Percentiles rank a stretch among this genome's conserved stretches.
phyloP scores from a whole-genome alignment of 2,113 vertebrate genomes.

The Mirza zaza region DNA sequence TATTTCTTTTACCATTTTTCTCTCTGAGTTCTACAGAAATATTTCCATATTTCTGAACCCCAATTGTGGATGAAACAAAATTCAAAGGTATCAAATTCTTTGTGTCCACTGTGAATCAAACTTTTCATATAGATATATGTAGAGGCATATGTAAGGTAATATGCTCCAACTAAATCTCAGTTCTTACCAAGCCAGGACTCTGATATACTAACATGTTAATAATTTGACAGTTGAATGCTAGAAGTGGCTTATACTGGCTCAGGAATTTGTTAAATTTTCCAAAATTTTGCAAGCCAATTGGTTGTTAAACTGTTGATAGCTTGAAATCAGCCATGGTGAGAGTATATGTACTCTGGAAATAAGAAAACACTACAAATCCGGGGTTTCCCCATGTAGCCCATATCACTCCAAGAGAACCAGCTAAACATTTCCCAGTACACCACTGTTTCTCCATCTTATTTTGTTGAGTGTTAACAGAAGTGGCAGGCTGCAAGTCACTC shows the following conservation, averaged over 20 bases:
- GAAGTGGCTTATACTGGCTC: neutral
- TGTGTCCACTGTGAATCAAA: neutral
- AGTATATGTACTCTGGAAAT: neutral
- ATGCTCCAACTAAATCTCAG: neutral
- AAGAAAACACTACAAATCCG: neutral
- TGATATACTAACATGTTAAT: neutral
- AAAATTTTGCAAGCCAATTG: neutral
- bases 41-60: neutral
- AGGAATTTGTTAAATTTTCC: neutral
- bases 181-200: neutral
- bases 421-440: neutral
- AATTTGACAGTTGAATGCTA: neutral
- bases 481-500: neutral
- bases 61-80: neutral
- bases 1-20: neutral
- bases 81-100: neutral
- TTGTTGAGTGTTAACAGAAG: neutral
- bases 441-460: neutral
- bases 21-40: neutral
- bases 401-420: neutral
- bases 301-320: neutral
- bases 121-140: neutral
- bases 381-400: fast-evolving
- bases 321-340: neutral
- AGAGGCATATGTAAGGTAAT: neutral